Base-by-base conservation (phyloP, 2,797 vertebrate species). In the Acipenser transmontanus region DNA sequence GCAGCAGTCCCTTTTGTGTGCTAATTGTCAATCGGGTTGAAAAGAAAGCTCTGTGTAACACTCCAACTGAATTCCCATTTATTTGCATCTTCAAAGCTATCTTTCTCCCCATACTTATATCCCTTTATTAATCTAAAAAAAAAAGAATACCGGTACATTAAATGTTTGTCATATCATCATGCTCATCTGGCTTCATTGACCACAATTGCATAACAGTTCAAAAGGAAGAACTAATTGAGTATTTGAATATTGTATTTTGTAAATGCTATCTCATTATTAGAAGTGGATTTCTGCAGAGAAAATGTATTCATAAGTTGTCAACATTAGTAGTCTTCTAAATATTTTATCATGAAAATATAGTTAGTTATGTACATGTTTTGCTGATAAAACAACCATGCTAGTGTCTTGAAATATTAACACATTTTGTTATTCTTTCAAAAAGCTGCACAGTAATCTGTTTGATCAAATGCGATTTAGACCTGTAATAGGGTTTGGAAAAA, bases 291-390 rank as follows among this genome's bases (percentile, higher is more conserved):
- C 71, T 60, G 61, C 50, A 54, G 81, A 74, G 64, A 82, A 82
- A 83, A 80, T 66, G 79, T 80, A 76, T 76, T 80, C 78, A 74
- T 88, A 85, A 89, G 88, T 78, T 88, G 83, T 75, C 87, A 83
- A 78, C 77, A 79, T 50, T 84, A 84, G 81, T 83, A 79, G 78
- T 76, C 77, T 77, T 85, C 83, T 85, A 82, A 78, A 84, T 73
- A 68, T 78, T 79, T 89, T 87, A 89, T 86, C 85, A 86, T 82
- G 81, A 81, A 88, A 83, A 88, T 88, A 86, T 86, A 82, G 84
- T 87, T 86, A 88, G 34, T 34, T 34, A 34, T 84, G 80, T 76
- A 77, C 82, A 81, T 84, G 85, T 88, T 3, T 34, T 34, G 77
- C 86, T 83, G 88, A 85, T 34, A 34, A 34, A 57, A 57, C 7